Evolutionary conservation across 2,113 vertebrate genomes (phyloP), one percentile per base, ranked within the genome.

Genomic region (Megaceryle maxima): DNA sequence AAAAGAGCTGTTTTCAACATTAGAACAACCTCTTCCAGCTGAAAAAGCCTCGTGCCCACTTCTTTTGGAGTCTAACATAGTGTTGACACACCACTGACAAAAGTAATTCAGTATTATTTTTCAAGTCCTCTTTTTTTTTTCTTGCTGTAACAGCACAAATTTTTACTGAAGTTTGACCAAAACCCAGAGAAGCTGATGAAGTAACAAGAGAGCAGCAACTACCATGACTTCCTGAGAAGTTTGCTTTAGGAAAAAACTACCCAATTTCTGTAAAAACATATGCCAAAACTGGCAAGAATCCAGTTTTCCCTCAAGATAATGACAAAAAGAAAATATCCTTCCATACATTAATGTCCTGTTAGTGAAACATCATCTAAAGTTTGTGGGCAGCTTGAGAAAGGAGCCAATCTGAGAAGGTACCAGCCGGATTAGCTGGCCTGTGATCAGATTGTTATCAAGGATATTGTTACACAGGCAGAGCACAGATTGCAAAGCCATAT

Each of bases 321-420:
- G 31, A 21, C 26, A 91, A 5, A 46, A 85, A 62, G 13, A 55
- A 59, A 21, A 17, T 2, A 37, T 2, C 66, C 48, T 22, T 31
- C 13, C n/a, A 29, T 11, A 33, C 0, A 0, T 20, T 75, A 8
- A 76, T 4, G 22, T 55, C 37, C 60, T 51, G 46, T 37, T 11
- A 60, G 50, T 22, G 25, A 64, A 80, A 75, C 7, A 25, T 20
- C 35, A 67, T 8, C 11, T 48, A 14, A 59, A 70, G 56, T 22
- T 76, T 5, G 0, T 16, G 17, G 48, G 59, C 18, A 41, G 10
- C 22, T 35, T 70, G 15, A 88, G 74, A 53, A 60, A 70, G 63
- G 37, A 68, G 17, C 18, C n/a, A 28, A 59, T 29, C 6, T 26
- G 75, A 85, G 39, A 3, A 66, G 44, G 46, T 85, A 80, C 75